These are phyloP conservation scores for Drosophila lacertosa DNA, from an alignment of 1,140 invertebrate genomes.

Conservation along the genomic window DNA sequence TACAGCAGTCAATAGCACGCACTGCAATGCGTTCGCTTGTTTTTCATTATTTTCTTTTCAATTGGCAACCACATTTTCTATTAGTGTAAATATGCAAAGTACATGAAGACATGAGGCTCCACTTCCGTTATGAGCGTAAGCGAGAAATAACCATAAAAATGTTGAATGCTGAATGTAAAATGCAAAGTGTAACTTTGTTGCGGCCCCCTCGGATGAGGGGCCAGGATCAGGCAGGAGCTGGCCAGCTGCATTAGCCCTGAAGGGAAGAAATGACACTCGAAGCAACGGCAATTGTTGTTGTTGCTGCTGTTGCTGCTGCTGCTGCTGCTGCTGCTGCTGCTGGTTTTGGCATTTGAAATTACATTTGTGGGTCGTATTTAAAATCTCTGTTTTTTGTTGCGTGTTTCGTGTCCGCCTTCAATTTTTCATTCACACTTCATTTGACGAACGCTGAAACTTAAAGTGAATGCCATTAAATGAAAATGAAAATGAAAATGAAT, in stretches of 20 bases:
- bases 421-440: slow-evolving; percentile 71
- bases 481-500: slow-evolving; percentile 55
- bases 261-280: slow-evolving; percentile 12
- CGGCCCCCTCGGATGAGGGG: not conserved
- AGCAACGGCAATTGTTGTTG: not conserved
- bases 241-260: slow-evolving; percentile 10
- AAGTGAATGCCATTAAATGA: slow-evolving; percentile 60
- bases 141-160: slow-evolving; percentile 71
- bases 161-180: slow-evolving; percentile 56
- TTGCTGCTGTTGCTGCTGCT: too few relatives aligned
- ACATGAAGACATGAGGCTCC: slow-evolving; percentile 82
- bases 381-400: slow-evolving; percentile 64
- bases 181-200: slow-evolving; percentile 76
- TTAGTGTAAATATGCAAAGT: slow-evolving; percentile 83
- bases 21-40: not conserved
- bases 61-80: slow-evolving; percentile 80
- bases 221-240: not conserved
- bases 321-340: too few relatives aligned
- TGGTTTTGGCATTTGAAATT: slow-evolving; percentile 65
- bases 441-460: slow-evolving; percentile 60
- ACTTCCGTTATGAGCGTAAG: slow-evolving; percentile 65
- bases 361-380: slow-evolving; percentile 72
- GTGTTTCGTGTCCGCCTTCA: slow-evolving; percentile 35
- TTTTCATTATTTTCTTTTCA: slow-evolving; percentile 51
- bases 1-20: not conserved